A percentile compares a stretch with the other conserved stretches of the same genome.
Conservation (phyloP, 2,113 vertebrate genomes). For the Daboia siamensis region DNA sequence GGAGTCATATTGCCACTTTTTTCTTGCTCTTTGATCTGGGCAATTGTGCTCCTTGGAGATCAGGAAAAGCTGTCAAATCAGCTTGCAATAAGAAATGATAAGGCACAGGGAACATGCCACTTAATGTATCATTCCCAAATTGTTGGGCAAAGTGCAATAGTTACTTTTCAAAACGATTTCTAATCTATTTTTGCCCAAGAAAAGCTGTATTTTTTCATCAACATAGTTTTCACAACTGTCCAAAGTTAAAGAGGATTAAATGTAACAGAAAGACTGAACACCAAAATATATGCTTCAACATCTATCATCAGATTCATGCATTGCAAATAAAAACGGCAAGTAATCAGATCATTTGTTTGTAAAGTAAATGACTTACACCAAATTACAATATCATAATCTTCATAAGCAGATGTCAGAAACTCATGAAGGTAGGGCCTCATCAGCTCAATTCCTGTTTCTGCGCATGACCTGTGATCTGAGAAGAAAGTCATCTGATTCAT, state of each 20-base stretch:
- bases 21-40: not conserved
- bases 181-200: not conserved
- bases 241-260: not conserved
- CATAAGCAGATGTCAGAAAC: constrained; percentile 95
- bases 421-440: constrained; percentile 98
- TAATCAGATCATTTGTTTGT: constrained; percentile 31
- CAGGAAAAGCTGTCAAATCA: not conserved
- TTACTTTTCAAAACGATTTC: not conserved
- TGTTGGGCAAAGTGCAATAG: not conserved
- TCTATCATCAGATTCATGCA: not conserved
- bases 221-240: not conserved
- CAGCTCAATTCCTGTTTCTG: constrained; percentile 94
- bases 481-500: constrained; percentile 35
- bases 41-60: not conserved
- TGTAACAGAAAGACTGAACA: not conserved
- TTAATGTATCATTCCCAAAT: not conserved
- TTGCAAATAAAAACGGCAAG: not conserved
- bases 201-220: constrained; percentile 9
- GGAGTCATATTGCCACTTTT: too few species aligned
- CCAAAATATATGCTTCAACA: constrained; percentile 1
- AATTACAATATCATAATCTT: constrained; percentile 99
- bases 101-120: not conserved
- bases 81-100: not conserved
- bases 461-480: constrained; percentile 96
- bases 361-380: constrained; percentile 87